A percentile compares a stretch with the other conserved stretches of the same genome.
These are phyloP conservation scores for Drosophila azteca DNA, from an alignment of 1,140 invertebrate species.

Conservation along the genomic window DNA sequence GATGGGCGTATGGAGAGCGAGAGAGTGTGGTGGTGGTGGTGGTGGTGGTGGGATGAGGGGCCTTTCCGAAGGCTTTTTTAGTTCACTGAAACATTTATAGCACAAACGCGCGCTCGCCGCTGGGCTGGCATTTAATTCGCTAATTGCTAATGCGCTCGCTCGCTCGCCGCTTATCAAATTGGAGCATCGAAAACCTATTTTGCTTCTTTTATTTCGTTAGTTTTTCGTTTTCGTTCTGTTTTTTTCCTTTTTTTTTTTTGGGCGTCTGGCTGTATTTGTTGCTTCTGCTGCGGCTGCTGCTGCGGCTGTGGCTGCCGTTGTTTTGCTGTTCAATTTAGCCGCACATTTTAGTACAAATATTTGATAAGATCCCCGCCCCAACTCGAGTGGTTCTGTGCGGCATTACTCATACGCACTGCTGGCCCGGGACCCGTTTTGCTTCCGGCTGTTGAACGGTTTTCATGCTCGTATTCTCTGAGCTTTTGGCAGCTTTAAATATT, in stretches of 20 bases:
- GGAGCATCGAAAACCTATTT: slow-evolving; percentile 70
- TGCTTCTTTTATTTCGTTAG: slow-evolving; percentile 21
- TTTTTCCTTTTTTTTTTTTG: slow-evolving; percentile 33
- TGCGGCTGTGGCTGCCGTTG: slow-evolving; percentile 28
- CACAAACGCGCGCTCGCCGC: slow-evolving; percentile 40
- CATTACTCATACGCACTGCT: slow-evolving; percentile 72
- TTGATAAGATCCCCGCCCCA: slow-evolving; percentile 56
- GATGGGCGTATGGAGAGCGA: slow-evolving; percentile 22
- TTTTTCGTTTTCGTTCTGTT: no score
- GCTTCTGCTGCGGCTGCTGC: slow-evolving; percentile 6
- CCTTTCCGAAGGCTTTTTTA: slow-evolving; percentile 59
- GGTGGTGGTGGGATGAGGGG: slow-evolving; percentile 4
- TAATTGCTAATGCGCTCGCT: slow-evolving; percentile 72
- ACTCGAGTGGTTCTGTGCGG: slow-evolving; percentile 29
- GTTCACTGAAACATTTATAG: slow-evolving; percentile 80
- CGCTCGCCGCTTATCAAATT: slow-evolving; percentile 70
- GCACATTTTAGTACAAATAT: slow-evolving; percentile 78
- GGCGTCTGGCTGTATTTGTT: slow-evolving; percentile 44
- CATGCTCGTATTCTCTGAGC: not conserved
- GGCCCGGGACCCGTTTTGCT: slow-evolving; percentile 41
- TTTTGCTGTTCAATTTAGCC: slow-evolving; percentile 71
- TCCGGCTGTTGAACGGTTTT: slow-evolving; percentile 54
- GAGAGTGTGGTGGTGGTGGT: slow-evolving; percentile 20
- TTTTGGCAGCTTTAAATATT: not conserved
- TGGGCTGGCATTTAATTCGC: slow-evolving; percentile 72